Evolutionary conservation across 53 echinoderm and acorn worm genomes (phyloP), one percentile per base, ranked within the genome.

Genomic region (Patiria pectinifera): DNA sequence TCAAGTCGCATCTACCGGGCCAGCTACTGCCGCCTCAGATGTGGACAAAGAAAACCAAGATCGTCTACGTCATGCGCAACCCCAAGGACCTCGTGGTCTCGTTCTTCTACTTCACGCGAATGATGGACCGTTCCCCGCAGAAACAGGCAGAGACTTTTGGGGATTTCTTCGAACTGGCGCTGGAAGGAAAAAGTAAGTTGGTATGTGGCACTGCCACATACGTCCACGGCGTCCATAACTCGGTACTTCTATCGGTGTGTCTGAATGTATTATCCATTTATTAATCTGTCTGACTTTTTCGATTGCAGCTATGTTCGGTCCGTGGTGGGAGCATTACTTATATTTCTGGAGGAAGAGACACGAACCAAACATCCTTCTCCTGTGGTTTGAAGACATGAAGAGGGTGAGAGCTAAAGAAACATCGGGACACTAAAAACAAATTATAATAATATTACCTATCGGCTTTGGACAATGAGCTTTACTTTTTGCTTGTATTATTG

Each of bases 11-110:
- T 53, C 85, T 92, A 2, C 92, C 92, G 8, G 78, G 59, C 48
- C 92, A 85, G 48, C 78, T 92, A 21, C 92, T 92, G 78, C 92
- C 92, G 66, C 92, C 85, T 46, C 82, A 92, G 44, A 59, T 92
- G 12, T 92, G 84, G 76, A 85, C 75, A 60, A 91, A 75, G 62
- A 83, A 84, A 46, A 18, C 72, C 76, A 91, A 91, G 84, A 91
- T 92, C 14, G 43, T 92, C 62, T 92, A 92, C 92, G 78, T 92
- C 76, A 49, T 85, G 24, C 72, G 92, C 19, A 85, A 92, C 72
- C 92, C 92, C 25, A 92, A 92, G 26, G 92, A 92, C 63, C 47
- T 92, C 18, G 59, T 53, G 3, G 92, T 92, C 11, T 92, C 92
- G 4, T 85, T 62, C 45, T 92, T 47, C 48, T 62, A 92, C 45